Evolutionary conservation across 2,113 vertebrate species (phyloP), one percentile per base, ranked within the genome.

Genomic region (Chionodraco myersi): DNA sequence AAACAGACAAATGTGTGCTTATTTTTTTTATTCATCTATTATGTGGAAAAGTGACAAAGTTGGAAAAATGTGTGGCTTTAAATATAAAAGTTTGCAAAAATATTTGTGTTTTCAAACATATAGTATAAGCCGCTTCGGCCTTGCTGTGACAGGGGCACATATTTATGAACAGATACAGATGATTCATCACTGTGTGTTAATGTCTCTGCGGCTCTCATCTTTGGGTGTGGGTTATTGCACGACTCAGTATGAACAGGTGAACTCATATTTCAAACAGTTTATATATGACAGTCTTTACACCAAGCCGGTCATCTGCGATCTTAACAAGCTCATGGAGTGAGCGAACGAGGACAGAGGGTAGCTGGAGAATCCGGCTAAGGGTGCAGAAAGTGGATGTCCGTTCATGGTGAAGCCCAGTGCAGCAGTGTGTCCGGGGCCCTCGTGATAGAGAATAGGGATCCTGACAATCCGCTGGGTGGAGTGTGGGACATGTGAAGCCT

Each of bases 381-480:
- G 93, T 13, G 96, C 88, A 0, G 96, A 96, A 6, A 94, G 88
- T 36, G 95, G 94, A 11, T 96, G 95, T 82, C 96, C 88, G 34
- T 79, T 92, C 80, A 97, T 74, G 54, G 78, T 91, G 85, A 98
- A 97, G 0, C 93, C 92, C 90, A 96, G 79, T 0, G 93, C 75
- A 0, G 91, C 70, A 0, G 82, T 10, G 48, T 94, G 86, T 3
- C 93, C 80, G 10, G 95, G 91, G 63, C 94, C 96, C 56, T 98
- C 97, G 16, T 97, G 97, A 78, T 98, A 98, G 41, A 99, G 90
- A 67, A 99, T 96, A 2, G 97, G 98, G 18, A 98, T 97, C 34
- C 97, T 92, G 66, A 99, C 96, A 62, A 98, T 94, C 90, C 97
- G 93, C 88, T 97, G 97, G 16, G 93, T 92, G 0, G 95, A 94